Base-by-base conservation (phyloP, 2,888 invertebrate species). In the Phania funesta region DNA sequence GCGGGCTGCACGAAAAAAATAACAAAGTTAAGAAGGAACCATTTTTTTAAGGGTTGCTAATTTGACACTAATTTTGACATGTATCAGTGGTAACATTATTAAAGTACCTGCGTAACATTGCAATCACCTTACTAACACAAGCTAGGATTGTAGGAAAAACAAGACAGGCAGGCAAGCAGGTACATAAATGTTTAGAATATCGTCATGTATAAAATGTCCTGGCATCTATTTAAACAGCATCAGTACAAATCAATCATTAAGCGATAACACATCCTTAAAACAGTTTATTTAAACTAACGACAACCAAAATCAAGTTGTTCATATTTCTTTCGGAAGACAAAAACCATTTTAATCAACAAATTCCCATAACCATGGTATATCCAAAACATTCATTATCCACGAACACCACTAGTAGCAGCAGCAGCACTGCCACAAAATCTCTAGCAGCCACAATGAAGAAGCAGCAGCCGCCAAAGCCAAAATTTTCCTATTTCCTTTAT, bases 161-260 rank as follows among this genome's bases (percentile, higher is more conserved):
- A 20, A 46, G 13, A 13, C 4, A 29, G n/a, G 1, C 3, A n/a
- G 20, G 1, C 16, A 24, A 0, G 13, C 29, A 44, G 50, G 41
- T 50, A 50, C 24, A 6, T 11, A 38, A 38, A 2, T 38, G 11
- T 0, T 0, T 44, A 18, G 2, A n/a, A 13, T n/a, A 11, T 13
- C 11, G 4, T 13, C 1, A 11, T 20, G 26, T 68, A 76, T 68
- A 76, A 62, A 76, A 76, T 26, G 13, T 44, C 60, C 52, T 58
- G 41, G 11, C 6, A 16, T 32, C 0, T 16, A 48, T 9, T 16
- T 22, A 38, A 24, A 64, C 64, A 24, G 0, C 38, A 48, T 22
- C 32, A 71, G 56, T 78, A 4, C 11, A 9, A n/a, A 8, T 29
- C 20, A 26, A 71, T 16, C 60, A 26, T 8, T 16, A n/a, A 16